Evolutionary conservation across 2,113 vertebrate species (phyloP), one percentile per base, ranked within the genome.

Genomic region (Saguinus midas): DNA sequence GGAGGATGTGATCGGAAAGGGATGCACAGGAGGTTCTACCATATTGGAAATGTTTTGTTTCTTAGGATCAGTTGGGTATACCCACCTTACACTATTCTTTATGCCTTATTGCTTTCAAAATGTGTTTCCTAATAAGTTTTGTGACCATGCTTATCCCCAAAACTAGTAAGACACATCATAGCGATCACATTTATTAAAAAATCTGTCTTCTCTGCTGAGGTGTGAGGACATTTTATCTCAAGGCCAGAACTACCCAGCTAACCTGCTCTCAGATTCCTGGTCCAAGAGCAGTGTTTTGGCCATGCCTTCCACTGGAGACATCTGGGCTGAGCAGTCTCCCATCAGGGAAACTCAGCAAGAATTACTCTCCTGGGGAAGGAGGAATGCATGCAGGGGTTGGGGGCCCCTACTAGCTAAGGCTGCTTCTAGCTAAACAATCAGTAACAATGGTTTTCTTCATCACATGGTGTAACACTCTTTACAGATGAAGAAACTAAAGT

Each of bases 61-160:
- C 91, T 96, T 27, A 87, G 40, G 27, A 86, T 61, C 90, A 14
- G 8, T 1, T 43, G 20, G 43, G 9, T 57, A 73, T 2, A 72
- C 8, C 37, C 37, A 73, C n/a, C 32, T 79, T 10, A 23, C 45
- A 58, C 27, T 23, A 81, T 76, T 64, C 43, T 87, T 83, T 32
- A 17, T 48, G 32, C 12, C 12, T 58, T 57, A 18, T 84, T 64
- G 8, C 27, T 86, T 94, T 95, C 73, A 79, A 97, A 58, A 84
- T 73, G 37, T 8, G 86, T 86, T 75, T 78, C 83, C 86, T 86
- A 45, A 57, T 75, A 78, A 87, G 20, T 73, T 58, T 80, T 72
- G 8, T 52, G 61, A 66, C 57, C 14, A 4, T 20, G 10, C 52
- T 82, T 90, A 78, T 68, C 50, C 11, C 21, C 25, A 82, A 88